phyloP scores from a whole-genome alignment of 1,140 invertebrate species.

The Diachasma alloeum region DNA sequence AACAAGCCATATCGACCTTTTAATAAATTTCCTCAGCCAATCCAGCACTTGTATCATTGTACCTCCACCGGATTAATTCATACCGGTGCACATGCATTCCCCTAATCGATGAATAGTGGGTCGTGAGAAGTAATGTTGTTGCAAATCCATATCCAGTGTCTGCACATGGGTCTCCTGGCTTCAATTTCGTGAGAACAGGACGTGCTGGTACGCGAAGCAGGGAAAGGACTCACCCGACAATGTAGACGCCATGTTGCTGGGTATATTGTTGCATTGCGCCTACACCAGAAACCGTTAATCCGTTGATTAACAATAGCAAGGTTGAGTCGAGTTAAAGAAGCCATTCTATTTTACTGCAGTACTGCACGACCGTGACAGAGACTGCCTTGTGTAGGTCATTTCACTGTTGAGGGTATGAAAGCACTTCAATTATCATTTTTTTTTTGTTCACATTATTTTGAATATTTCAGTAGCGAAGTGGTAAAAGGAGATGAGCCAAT shows the following conservation, averaged over 20 bases:
- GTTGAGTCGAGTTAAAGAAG: constrained; percentile 39
- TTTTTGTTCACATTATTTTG: no score
- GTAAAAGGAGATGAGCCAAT: no score
- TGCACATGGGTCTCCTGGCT: neutral
- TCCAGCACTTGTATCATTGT: no score
- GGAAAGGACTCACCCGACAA: neutral
- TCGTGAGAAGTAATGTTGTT: constrained; percentile 2
- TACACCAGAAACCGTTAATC: constrained; percentile 22
- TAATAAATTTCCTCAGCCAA: no score
- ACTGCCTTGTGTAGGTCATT: constrained; percentile 25
- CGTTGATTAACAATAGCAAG: constrained; percentile 48
- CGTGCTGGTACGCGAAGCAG: neutral
- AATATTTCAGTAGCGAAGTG: no score
- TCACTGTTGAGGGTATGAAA: constrained; percentile 22
- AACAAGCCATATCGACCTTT: no score
- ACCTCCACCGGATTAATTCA: no score
- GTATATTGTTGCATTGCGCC: neutral
- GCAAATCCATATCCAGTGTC: constrained; percentile 6
- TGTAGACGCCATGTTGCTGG: neutral
- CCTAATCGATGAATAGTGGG: constrained; percentile 1
- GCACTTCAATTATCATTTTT: constrained; percentile 37
- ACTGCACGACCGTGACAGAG: constrained; percentile 46
- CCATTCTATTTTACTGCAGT: constrained; percentile 14
- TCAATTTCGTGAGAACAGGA: constrained; percentile 31
- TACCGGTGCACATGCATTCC: neutral